These are phyloP conservation scores for Polyodon spathula DNA, from an alignment of 2,113 vertebrate genomes.

Conservation along the genomic window DNA sequence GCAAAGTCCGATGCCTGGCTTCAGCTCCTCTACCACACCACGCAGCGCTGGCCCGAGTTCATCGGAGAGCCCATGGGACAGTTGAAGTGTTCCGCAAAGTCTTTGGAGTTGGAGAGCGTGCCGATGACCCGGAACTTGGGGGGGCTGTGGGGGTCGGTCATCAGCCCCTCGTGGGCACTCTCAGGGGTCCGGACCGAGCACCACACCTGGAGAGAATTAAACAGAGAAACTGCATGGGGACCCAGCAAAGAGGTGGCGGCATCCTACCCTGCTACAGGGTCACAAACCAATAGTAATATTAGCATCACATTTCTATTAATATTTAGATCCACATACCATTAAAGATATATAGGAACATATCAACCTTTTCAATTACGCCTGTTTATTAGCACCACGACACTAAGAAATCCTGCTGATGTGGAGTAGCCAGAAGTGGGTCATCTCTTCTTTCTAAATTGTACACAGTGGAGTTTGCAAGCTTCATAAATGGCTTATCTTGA, in stretches of 20 bases:
- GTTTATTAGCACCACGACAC: too few relatives aligned
- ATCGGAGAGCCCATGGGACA: conserved; percentile 79
- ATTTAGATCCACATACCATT: too few relatives aligned
- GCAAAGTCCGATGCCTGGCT: conserved; percentile 24
- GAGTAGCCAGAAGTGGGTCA: too few relatives aligned
- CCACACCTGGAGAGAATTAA: conserved; percentile 70
- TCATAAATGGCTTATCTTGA: too few relatives aligned
- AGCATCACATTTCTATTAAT: too few relatives aligned
- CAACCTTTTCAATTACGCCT: too few relatives aligned
- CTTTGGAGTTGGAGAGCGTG: conserved; percentile 88
- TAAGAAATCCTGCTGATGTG: too few relatives aligned
- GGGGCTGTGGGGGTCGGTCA: conserved; percentile 92
- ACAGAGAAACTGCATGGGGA: not conserved
- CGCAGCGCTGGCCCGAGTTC: conserved; percentile 86
- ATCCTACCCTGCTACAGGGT: too few relatives aligned
- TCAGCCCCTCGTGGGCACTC: conserved; percentile 90
- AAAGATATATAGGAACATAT: too few relatives aligned
- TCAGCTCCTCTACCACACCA: conserved; percentile 77
- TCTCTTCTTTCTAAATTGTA: too few relatives aligned
- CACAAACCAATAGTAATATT: too few relatives aligned
- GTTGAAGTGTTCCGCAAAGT: conserved; percentile 81
- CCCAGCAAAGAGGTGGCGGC: not conserved
- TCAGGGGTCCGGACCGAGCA: conserved; percentile 91
- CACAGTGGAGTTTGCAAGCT: too few relatives aligned
- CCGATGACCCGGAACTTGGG: conserved; percentile 87